A percentile compares a stretch with the other conserved stretches of the same genome.
Conservation (phyloP, 64 coral and sea anemone genomes). For the Cladopsammia gracilis region DNA sequence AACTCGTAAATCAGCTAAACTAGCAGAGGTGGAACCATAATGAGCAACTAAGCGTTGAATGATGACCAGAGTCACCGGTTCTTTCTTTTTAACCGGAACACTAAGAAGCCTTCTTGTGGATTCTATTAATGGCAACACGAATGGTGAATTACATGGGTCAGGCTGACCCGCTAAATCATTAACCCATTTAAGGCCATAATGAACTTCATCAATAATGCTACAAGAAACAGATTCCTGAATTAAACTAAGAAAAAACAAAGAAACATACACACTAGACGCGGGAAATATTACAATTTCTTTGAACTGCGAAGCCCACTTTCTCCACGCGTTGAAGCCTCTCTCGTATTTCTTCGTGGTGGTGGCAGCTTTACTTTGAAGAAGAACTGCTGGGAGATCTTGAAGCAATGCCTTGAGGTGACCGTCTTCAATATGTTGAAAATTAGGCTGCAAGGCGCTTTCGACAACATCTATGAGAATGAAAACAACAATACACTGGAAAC, state of each 20-base stretch:
- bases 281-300: conserved; percentile 14
- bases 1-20: no score
- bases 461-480: no score
- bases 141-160: background rate
- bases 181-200: background rate
- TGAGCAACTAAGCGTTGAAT: no score
- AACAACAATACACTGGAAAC: no score
- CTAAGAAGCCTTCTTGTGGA: background rate
- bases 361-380: background rate
- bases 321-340: background rate
- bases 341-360: background rate
- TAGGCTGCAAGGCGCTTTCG: background rate
- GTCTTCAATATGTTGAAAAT: conserved; percentile 4
- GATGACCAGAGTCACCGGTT: background rate
- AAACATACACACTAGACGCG: conserved; percentile 5
- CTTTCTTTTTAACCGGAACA: background rate
- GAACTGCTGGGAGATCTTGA: conserved; percentile 1
- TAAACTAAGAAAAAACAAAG: conserved; percentile 19
- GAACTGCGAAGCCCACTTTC: conserved; percentile 9
- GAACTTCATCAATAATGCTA: no score
- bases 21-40: no score
- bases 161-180: background rate
- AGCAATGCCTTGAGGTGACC: background rate
- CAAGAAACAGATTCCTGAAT: background rate
- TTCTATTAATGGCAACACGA: background rate